A percentile compares a stretch with the other conserved stretches of the same genome.
phyloP scores from a whole-genome alignment of 1,140 invertebrate species.

The Caenorhabditis remanei region DNA sequence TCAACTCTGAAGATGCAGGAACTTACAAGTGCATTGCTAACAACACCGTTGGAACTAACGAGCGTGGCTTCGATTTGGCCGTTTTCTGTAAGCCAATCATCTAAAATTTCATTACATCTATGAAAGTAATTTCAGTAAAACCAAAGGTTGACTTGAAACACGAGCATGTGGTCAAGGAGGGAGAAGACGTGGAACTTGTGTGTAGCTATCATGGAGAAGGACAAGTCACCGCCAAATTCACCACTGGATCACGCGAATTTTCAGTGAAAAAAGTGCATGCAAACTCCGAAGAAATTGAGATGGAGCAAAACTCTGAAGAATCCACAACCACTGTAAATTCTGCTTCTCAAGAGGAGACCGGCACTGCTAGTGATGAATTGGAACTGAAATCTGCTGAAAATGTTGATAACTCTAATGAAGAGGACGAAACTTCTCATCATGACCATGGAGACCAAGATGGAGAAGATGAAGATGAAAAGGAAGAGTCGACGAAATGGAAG shows the following conservation, averaged over 20 bases:
- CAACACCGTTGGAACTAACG: conserved; percentile 51
- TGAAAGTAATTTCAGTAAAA: conserved; percentile 44
- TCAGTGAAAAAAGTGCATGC: conserved; percentile 23
- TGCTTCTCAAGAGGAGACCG: neutral
- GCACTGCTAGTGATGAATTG: neutral
- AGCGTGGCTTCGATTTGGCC: conserved; percentile 27
- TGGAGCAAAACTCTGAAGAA: neutral
- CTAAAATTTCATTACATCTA: no score
- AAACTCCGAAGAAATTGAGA: conserved; percentile 5
- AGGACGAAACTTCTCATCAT: conserved; percentile 17
- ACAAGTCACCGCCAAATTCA: conserved; percentile 60
- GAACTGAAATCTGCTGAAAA: conserved; percentile 14
- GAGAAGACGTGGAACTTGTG: conserved; percentile 56
- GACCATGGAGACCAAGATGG: conserved; percentile 11
- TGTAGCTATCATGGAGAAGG: conserved; percentile 61
- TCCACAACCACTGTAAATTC: neutral
- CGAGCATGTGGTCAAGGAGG: conserved; percentile 49
- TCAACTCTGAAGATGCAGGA: conserved; percentile 55
- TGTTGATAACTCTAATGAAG: conserved; percentile 19
- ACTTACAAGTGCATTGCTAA: conserved; percentile 61
- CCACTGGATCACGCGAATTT: conserved; percentile 53
- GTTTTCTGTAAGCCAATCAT: conserved; percentile 55
- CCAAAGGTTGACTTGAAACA: conserved; percentile 56
- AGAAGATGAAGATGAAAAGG: conserved; percentile 55
- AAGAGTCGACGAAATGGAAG: conserved; percentile 58